Percentiles rank a stretch among this genome's conserved stretches.
Conservation (phyloP, 2,797 vertebrate species). For the Alfaro cultratus region DNA sequence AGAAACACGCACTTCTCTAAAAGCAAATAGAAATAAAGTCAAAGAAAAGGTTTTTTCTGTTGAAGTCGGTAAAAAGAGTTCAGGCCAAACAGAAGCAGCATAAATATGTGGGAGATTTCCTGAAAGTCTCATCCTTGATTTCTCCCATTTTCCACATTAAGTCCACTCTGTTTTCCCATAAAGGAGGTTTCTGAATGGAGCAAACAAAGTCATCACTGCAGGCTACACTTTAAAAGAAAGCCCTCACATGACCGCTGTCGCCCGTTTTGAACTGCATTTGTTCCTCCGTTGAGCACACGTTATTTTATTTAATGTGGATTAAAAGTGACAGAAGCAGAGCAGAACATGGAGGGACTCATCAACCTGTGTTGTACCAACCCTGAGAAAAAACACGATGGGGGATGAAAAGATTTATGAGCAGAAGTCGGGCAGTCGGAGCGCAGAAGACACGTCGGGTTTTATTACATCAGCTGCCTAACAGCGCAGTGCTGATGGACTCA, state of each 20-base stretch:
- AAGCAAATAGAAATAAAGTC: neutral
- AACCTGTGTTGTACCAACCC: constrained; percentile 32
- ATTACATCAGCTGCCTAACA: constrained; percentile 24
- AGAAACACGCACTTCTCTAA: neutral
- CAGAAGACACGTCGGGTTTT: constrained; percentile 14
- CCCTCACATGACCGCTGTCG: constrained; percentile 20
- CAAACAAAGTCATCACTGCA: constrained; percentile 40
- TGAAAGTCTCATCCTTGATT: constrained; percentile 5
- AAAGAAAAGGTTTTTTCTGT: neutral
- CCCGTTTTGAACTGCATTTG: constrained; percentile 18
- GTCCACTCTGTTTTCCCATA: neutral
- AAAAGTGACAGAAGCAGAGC: constrained; percentile 60
- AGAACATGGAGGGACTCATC: constrained; percentile 50
- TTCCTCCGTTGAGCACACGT: constrained; percentile 33
- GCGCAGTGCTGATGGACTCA: neutral
- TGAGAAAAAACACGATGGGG: constrained; percentile 18
- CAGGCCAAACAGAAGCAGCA: neutral
- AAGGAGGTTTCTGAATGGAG: constrained; percentile 26
- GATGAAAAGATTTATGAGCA: constrained; percentile 24
- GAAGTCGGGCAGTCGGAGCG: neutral
- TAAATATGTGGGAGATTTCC: neutral
- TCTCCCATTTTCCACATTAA: neutral
- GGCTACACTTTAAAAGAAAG: constrained; percentile 52
- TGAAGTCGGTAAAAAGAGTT: neutral
- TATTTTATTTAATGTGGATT: constrained; percentile 38